Base-by-base conservation (phyloP, 2,113 vertebrate genomes). In the Ellobius talpinus region DNA sequence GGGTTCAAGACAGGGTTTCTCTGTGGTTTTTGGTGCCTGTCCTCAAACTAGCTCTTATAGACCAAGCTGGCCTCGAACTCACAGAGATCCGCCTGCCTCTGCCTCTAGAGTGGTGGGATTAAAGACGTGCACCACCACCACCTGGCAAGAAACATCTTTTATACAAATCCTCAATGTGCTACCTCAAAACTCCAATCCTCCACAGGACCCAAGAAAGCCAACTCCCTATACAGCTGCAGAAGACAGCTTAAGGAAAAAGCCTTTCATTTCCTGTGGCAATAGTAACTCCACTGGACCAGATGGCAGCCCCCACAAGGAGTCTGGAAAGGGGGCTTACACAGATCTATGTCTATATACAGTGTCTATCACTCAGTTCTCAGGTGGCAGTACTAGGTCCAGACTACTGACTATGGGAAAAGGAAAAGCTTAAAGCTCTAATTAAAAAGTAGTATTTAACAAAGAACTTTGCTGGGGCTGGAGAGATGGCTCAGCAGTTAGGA, bases 381-480 rank as follows among this genome's bases (percentile, higher is more conserved):
- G 47, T 3, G 65, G 21, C 29, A 50, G 31, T 31, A 61, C 42
- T n/a, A 55, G 19, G 26, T 19, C 50, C 42, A 90, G 58, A 10
- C 6, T 82, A n/a, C 19, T 70, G 66, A 70, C 3, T 81, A 81
- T 39, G 31, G 29, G 21, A 74, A 76, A 29, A 55, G 24, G 82
- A 65, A 16, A 79, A 79, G 19, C 19, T 36, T 81, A 29, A 78
- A 73, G 14, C 10, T 79, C 81, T 90, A 94, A 92, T 7, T 39
- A 13, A 55, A 33, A 12, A 78, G 50, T 36, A 33, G 33, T 87
- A 77, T 33, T 91, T 96, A 95, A 95, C 12, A 85, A 93, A 93
- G 26, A 68, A 21, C 47, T 93, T 89, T 79, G 90, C 58, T 52
- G 50, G 13, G 50, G 50, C 13, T 52, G 50, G 50, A 14, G 50